These are phyloP conservation scores for Lophura nycthemera DNA, from an alignment of 2,113 vertebrate species.

Conservation along the genomic window DNA sequence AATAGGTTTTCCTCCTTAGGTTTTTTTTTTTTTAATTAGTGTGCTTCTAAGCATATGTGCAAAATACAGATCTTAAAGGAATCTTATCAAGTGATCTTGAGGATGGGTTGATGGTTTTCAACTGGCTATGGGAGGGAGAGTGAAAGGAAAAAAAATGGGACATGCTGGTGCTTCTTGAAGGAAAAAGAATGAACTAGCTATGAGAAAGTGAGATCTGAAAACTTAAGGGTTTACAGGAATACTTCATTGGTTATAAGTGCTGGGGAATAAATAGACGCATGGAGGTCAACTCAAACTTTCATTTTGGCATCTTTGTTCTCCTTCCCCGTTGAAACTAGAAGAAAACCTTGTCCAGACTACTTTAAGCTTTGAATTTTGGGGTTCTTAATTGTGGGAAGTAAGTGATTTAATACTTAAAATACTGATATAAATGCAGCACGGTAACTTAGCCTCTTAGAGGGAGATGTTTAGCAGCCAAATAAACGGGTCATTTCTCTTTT, in stretches of 20 bases:
- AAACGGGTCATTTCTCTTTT: neutral
- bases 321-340: too few relatives aligned
- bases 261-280: fast-evolving
- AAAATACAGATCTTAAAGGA: neutral
- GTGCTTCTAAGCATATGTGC: neutral
- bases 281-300: neutral
- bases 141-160: neutral
- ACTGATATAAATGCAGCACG: neutral
- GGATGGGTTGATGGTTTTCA: neutral
- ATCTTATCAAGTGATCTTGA: neutral
- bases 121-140: neutral
- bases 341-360: neutral
- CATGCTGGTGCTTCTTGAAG: neutral
- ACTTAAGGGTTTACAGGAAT: neutral
- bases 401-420: neutral
- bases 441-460: neutral
- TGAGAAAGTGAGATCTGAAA: neutral
- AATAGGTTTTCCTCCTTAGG: neutral
- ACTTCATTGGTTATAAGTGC: neutral
- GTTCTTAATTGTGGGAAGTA: neutral
- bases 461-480: neutral
- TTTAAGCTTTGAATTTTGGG: neutral
- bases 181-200: neutral
- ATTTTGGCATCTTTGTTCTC: neutral
- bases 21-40: neutral